Evolutionary conservation across 2,797 vertebrate genomes (phyloP).

Genomic region (Octomys mimax): DNA sequence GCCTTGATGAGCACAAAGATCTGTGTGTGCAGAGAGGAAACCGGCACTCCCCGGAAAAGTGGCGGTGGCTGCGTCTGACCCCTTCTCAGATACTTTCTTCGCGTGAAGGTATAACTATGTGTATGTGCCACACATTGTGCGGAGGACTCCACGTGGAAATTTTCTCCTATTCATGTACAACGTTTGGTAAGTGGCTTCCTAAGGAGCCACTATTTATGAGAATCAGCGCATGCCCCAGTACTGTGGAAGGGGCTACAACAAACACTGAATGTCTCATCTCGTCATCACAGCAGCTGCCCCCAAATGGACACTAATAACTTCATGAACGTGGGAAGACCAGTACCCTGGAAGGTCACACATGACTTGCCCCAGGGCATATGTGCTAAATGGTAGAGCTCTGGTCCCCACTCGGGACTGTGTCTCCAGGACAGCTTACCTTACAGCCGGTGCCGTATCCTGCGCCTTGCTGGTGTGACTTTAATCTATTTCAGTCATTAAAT

Average conservation of each 20-base stretch:
- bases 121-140: neutral
- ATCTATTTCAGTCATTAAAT: neutral
- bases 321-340: neutral
- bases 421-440: neutral
- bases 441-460: neutral
- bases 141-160: neutral
- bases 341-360: neutral
- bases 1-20: neutral
- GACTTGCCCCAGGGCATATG: neutral
- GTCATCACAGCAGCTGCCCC: neutral
- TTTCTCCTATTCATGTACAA: neutral
- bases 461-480: neutral
- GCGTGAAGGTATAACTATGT: neutral
- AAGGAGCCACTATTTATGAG: slow-evolving; percentile 21
- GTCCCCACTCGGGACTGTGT: neutral
- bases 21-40: neutral
- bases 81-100: neutral
- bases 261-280: slow-evolving; percentile 5
- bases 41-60: neutral
- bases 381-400: neutral
- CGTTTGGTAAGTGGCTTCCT: slow-evolving; percentile 27
- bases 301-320: neutral
- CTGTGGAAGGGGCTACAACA: neutral
- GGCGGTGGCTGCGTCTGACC: neutral
- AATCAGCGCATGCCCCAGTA: neutral